Conservation (phyloP, 35 echinoderm and acorn worm species). For the Anneissia japonica region DNA sequence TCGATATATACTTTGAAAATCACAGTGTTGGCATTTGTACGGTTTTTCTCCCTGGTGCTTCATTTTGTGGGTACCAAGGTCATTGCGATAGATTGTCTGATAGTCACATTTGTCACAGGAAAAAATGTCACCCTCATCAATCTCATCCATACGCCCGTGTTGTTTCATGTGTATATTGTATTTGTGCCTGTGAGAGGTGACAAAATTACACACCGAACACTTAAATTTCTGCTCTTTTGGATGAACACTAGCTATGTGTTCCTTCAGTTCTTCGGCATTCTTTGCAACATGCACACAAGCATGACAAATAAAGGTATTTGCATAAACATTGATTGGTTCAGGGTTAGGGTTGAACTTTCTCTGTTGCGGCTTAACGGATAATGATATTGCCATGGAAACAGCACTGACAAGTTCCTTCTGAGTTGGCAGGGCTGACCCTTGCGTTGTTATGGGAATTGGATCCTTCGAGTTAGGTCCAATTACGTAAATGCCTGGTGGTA, state of each 20-base stretch:
- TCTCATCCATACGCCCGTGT: constrained; percentile 57
- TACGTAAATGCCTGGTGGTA: background rate
- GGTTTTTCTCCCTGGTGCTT: constrained; percentile 78
- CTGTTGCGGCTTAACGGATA: background rate
- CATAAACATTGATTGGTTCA: background rate
- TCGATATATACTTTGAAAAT: constrained; percentile 87
- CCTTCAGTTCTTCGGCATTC: background rate
- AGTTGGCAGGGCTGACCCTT: background rate
- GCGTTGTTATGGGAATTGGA: background rate
- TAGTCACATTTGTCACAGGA: constrained; percentile 82
- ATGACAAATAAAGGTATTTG: background rate
- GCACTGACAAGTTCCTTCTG: background rate
- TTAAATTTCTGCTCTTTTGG: constrained; percentile 19
- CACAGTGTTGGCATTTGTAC: constrained; percentile 63
- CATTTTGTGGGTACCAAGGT: constrained; percentile 52
- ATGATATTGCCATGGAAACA: background rate
- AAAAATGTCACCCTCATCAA: constrained; percentile 66
- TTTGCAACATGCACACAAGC: background rate
- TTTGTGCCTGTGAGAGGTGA: constrained; percentile 62
- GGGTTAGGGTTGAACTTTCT: background rate
- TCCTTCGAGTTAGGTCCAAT: background rate
- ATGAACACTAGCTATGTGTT: background rate
- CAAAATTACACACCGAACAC: constrained; percentile 64
- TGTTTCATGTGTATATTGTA: constrained; percentile 78
- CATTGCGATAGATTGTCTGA: constrained; percentile 66